Conservation (phyloP, 2,113 vertebrate species). For the Epinephelus lanceolatus region DNA sequence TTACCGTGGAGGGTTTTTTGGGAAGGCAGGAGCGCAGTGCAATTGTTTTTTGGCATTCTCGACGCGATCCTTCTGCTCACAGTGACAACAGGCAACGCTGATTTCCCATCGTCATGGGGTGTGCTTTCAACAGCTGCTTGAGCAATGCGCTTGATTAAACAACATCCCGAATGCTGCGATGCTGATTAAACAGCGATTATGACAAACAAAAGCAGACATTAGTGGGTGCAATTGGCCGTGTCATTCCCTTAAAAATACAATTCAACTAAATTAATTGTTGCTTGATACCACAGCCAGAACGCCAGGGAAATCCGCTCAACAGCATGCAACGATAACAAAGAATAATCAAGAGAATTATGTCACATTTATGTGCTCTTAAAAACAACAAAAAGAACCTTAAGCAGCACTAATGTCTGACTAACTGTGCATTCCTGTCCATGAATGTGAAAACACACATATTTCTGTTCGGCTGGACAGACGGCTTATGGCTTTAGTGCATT, state of each 20-base stretch:
- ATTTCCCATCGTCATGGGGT: slow-evolving; percentile 15
- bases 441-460: neutral
- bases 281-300: neutral
- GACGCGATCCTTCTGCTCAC: neutral
- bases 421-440: slow-evolving; percentile 1
- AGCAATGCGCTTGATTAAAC: slow-evolving; percentile 44
- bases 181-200: slow-evolving; percentile 60
- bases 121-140: slow-evolving; percentile 36
- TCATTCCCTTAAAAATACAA: slow-evolving; percentile 2
- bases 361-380: neutral
- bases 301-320: neutral
- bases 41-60: slow-evolving; percentile 2
- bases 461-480: neutral
- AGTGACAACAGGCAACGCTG: neutral
- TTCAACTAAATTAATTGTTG: slow-evolving; percentile 21
- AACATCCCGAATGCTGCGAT: neutral
- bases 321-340: neutral
- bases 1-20: neutral
- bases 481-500: slow-evolving; percentile 8
- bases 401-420: neutral
- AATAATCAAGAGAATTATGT: neutral
- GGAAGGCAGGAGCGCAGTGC: neutral
- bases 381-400: neutral
- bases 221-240: slow-evolving; percentile 38
- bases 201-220: slow-evolving; percentile 48